Percentiles rank a stretch among this genome's conserved stretches.
phyloP scores from a whole-genome alignment of 2,113 vertebrate species.

The Pluvianellus socialis region DNA sequence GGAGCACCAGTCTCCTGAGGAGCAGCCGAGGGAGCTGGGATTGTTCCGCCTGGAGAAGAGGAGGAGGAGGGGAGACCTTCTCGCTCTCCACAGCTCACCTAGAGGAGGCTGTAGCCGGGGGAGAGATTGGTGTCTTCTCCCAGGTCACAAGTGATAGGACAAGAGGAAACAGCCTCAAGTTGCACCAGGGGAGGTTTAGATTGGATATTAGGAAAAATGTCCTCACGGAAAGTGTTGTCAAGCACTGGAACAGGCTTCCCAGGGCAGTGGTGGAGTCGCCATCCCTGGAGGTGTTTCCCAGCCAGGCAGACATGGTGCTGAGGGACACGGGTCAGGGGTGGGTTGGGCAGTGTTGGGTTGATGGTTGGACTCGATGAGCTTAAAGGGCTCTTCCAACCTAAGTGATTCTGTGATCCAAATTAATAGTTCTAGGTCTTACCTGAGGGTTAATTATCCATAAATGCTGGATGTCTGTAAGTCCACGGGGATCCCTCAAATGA shows the following conservation, averaged over 20 bases:
- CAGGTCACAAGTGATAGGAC: not conserved
- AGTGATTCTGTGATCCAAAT: not conserved
- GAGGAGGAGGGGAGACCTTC: not conserved
- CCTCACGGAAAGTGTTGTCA: not conserved
- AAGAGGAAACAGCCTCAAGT: not conserved
- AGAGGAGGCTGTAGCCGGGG: not conserved
- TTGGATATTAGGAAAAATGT: not conserved
- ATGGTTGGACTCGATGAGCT: not conserved
- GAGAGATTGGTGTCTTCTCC: not conserved
- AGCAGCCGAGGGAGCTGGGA: not conserved
- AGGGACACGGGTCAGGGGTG: not conserved
- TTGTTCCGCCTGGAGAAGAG: not conserved
- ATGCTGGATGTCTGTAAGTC: accelerated
- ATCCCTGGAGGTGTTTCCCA: not conserved
- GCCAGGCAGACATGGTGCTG: not conserved
- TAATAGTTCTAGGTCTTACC: not conserved
- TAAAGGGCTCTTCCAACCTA: not conserved
- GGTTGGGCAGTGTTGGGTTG: not conserved
- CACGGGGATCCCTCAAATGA: not conserved
- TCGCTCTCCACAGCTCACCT: not conserved
- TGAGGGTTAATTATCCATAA: not conserved
- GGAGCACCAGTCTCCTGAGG: not conserved
- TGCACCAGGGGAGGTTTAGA: not conserved
- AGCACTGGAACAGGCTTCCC: not conserved
- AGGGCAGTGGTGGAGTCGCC: not conserved